phyloP scores from a whole-genome alignment of 2,797 vertebrate species.

The Mus spretus region DNA sequence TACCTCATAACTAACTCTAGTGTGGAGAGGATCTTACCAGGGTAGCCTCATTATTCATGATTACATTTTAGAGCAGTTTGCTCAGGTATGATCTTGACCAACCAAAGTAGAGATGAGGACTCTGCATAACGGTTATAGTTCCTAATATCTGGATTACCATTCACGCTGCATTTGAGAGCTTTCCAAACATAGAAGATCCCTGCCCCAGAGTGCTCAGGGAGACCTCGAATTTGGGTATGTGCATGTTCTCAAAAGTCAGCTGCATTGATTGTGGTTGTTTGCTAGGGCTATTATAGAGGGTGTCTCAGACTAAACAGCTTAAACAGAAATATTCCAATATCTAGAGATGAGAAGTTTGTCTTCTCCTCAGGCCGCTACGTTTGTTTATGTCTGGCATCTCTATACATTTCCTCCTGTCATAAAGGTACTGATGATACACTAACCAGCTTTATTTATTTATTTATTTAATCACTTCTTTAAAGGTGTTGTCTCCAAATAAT shows the following conservation, averaged over 20 bases:
- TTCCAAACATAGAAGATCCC: background rate
- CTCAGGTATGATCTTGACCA: background rate
- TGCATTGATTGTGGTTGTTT: background rate
- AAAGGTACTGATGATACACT: background rate
- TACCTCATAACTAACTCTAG: background rate
- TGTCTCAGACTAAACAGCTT: background rate
- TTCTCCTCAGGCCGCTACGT: background rate
- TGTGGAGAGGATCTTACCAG: background rate
- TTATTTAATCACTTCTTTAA: constrained; percentile 3
- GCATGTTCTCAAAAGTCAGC: constrained; percentile 29
- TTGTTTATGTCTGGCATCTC: background rate
- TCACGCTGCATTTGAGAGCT: background rate
- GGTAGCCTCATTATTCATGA: background rate
- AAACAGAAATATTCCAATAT: background rate
- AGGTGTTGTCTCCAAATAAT: constrained; percentile 1
- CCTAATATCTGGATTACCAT: background rate
- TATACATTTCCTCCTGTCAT: background rate
- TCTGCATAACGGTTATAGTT: background rate
- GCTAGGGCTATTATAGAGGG: background rate
- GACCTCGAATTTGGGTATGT: background rate
- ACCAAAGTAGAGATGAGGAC: background rate
- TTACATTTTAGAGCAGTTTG: constrained; percentile 15
- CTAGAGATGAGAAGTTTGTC: background rate
- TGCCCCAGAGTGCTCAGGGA: background rate
- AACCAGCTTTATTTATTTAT: background rate